Evolutionary conservation across 2,888 invertebrate genomes (phyloP).

Genomic region (Shargacucullia verbasci): DNA sequence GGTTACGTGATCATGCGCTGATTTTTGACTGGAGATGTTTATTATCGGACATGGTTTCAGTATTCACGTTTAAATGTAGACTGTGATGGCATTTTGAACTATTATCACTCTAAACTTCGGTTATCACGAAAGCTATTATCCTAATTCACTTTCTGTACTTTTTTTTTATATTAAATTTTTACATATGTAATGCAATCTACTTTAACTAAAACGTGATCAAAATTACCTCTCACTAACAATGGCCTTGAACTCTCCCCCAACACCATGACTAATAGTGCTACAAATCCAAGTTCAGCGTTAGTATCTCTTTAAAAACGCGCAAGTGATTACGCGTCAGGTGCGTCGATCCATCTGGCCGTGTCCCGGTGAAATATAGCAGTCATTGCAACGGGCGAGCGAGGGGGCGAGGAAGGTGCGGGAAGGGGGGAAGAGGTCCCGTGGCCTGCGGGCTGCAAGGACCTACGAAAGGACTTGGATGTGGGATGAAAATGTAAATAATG

Average conservation of each 20-base stretch:
- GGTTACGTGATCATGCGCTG: slow-evolving; percentile 8
- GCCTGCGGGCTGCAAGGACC: slow-evolving; percentile 26
- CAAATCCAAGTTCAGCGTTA: slow-evolving; percentile 26
- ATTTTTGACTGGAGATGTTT: too few relatives aligned
- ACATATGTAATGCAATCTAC: not conserved
- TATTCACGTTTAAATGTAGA: too few relatives aligned
- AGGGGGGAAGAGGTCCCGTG: slow-evolving; percentile 6
- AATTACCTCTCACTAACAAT: not conserved
- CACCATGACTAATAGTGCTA: slow-evolving; percentile 13
- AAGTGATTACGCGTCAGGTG: slow-evolving; percentile 48
- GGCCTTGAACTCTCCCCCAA: slow-evolving; percentile 13
- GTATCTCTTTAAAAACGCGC: slow-evolving; percentile 28
- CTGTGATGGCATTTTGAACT: too few relatives aligned
- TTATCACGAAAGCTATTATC: too few relatives aligned
- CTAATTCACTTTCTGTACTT: too few relatives aligned
- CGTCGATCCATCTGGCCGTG: slow-evolving; percentile 42
- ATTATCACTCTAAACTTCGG: too few relatives aligned
- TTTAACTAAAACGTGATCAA: too few relatives aligned
- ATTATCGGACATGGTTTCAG: too few relatives aligned
- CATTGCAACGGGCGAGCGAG: slow-evolving; percentile 41
- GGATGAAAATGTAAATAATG: not conserved
- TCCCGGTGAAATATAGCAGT: slow-evolving; percentile 50
- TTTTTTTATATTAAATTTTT: too few relatives aligned
- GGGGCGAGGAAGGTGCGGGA: slow-evolving; percentile 12
- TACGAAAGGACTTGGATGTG: slow-evolving; percentile 43